Evolutionary conservation across 2,888 invertebrate genomes (phyloP), one percentile per base, ranked within the genome.

Genomic region (Cryptocheilus praepositus): DNA sequence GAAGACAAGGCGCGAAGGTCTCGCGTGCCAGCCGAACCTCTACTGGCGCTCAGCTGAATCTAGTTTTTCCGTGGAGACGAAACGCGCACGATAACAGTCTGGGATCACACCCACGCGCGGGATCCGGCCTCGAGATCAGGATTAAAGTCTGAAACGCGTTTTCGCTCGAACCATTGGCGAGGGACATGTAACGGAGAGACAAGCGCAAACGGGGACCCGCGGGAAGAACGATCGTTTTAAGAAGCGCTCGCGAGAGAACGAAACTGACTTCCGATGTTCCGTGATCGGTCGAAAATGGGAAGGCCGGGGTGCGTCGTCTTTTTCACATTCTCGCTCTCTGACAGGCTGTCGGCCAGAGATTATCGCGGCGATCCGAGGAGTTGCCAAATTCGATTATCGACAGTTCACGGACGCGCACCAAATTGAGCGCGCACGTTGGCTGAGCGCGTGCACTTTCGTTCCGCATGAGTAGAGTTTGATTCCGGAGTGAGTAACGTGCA

Each of bases 1-100:
- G 88, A 88, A n/a, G 87, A 88, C 43, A 88, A 89, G 56, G 81
- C 84, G 28, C 81, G 88, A 61, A 88, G 88, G 71, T 83, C 84
- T 25, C 86, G 88, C 62, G 77, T 87, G 77, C 83, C 84, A 5
- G 79, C 85, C 44, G 88, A 88, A 45, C 88, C 88, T 0, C 76
- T 89, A 16, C 81, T 88, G 13, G 88, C 88, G 0, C 82, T 89
- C 36, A 88, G 88, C 73, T 89, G 88, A 88, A 81, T 80, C 36
- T 56, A 73, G 74, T 77, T 79, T 80, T 36, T 36, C 81, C 68
- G 81, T 56, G 64, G 63, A 53, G n/a, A n/a, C 8, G 25, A 55
- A 45, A 70, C 54, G 68, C 59, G 69, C 64, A 74, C 72, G 77
- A 36, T 36, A 70, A 71, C 76, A 77, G 79, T 70, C 71, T 77